phyloP scores from a whole-genome alignment of 2,797 vertebrate species.

The Lepus townsendii region DNA sequence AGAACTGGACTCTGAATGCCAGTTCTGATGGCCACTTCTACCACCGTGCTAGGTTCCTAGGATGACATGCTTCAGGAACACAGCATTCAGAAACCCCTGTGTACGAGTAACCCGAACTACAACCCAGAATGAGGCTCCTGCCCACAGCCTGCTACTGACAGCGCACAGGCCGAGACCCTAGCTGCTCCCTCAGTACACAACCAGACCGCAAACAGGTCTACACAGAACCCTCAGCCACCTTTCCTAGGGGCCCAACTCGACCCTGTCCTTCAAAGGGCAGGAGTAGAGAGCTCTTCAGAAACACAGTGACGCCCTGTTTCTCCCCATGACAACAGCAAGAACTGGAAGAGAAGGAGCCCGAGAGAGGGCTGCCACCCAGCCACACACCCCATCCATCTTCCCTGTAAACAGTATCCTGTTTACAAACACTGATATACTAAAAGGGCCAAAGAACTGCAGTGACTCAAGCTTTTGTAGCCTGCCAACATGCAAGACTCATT shows the following conservation, averaged over 20 bases:
- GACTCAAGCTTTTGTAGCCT: not conserved
- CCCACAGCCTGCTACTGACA: too few species aligned
- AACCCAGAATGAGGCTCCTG: not conserved
- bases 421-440: not conserved
- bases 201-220: not conserved
- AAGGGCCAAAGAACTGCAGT: not conserved
- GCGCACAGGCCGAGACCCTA: not conserved
- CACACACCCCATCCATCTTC: not conserved
- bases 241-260: not conserved
- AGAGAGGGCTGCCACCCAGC: not conserved
- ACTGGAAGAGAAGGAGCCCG: not conserved
- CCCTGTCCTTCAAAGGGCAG: not conserved
- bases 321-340: too few species aligned
- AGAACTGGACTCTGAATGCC: not conserved
- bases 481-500: not conserved
- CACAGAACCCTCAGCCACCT: not conserved
- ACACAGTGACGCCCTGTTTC: not conserved
- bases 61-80: not conserved
- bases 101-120: not conserved
- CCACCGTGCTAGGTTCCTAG: not conserved
- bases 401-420: not conserved
- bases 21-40: not conserved
- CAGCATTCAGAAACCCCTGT: not conserved
- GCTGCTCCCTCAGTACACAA: not conserved
- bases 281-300: not conserved